These are phyloP conservation scores for Dynastes tityus DNA, from an alignment of 2,888 invertebrate genomes.

Conservation along the genomic window DNA sequence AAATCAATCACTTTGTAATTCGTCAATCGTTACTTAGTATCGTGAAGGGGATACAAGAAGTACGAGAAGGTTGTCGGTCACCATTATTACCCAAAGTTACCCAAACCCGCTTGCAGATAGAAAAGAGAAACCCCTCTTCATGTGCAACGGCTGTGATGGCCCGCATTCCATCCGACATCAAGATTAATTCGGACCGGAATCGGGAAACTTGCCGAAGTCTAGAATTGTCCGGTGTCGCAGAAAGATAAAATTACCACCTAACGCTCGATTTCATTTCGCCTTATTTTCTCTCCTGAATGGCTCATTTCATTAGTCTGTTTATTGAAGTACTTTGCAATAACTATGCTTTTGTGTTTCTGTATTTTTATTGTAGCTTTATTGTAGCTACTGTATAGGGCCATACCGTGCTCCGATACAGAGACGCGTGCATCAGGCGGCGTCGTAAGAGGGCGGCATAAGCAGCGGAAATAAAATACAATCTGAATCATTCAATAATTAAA, in stretches of 20 bases:
- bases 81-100: conserved; percentile 24
- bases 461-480: no score
- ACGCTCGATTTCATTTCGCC: conserved; percentile 56
- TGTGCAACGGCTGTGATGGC: conserved; percentile 55
- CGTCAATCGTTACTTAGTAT: conserved; percentile 17
- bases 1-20: conserved; percentile 31
- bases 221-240: conserved; percentile 59
- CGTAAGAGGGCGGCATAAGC: no score
- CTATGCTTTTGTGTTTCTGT: no score
- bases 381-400: no score
- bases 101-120: conserved; percentile 42
- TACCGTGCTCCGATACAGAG: no score
- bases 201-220: conserved; percentile 57
- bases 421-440: no score
- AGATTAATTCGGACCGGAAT: conserved; percentile 59
- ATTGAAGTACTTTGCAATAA: neutral
- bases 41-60: neutral
- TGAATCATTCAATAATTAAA: no score
- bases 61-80: conserved; percentile 28
- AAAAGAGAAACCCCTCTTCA: conserved; percentile 50
- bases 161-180: conserved; percentile 56
- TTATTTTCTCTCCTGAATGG: conserved; percentile 33
- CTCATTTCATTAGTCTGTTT: conserved; percentile 24
- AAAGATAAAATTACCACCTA: conserved; percentile 58
- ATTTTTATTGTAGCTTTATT: no score